Conservation (phyloP, 1,140 invertebrate genomes). For the Zaprionus davidi region DNA sequence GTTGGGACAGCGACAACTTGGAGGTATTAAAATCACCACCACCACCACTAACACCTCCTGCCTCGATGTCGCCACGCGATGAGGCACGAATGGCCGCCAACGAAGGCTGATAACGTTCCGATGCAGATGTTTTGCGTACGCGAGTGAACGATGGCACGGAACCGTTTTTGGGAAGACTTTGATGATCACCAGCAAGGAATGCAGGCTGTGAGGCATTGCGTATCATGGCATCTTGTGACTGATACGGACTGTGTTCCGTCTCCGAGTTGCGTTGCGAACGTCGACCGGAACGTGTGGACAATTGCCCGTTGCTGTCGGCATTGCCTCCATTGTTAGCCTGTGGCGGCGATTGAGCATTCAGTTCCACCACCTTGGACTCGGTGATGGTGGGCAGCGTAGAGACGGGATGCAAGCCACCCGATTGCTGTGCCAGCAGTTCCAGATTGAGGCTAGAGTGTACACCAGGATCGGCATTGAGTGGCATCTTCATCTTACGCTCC, state of each 20-base stretch:
- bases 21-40: conserved; percentile 84
- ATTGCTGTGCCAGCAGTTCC: conserved; percentile 89
- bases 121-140: conserved; percentile 91
- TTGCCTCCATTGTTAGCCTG: conserved; percentile 25
- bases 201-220: conserved; percentile 93
- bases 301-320: conserved; percentile 78
- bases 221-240: conserved; percentile 86
- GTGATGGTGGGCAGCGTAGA: conserved; percentile 94
- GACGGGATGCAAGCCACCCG: conserved; percentile 87
- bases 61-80: conserved; percentile 87
- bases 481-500: conserved; percentile 93
- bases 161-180: conserved; percentile 93
- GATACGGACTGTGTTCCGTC: conserved; percentile 77
- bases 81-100: conserved; percentile 90
- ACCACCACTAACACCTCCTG: conserved; percentile 83
- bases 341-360: conserved; percentile 84
- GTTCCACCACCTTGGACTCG: conserved; percentile 90
- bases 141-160: conserved; percentile 94
- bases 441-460: conserved; percentile 96
- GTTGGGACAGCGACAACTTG: conserved; percentile 84
- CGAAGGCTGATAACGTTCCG: conserved; percentile 91
- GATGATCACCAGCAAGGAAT: conserved; percentile 90
- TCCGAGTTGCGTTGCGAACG: conserved; percentile 78
- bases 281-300: conserved; percentile 52
- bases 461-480: conserved; percentile 95